phyloP scores from a whole-genome alignment of 2,113 vertebrate species.

The Leucopsar rothschildi region DNA sequence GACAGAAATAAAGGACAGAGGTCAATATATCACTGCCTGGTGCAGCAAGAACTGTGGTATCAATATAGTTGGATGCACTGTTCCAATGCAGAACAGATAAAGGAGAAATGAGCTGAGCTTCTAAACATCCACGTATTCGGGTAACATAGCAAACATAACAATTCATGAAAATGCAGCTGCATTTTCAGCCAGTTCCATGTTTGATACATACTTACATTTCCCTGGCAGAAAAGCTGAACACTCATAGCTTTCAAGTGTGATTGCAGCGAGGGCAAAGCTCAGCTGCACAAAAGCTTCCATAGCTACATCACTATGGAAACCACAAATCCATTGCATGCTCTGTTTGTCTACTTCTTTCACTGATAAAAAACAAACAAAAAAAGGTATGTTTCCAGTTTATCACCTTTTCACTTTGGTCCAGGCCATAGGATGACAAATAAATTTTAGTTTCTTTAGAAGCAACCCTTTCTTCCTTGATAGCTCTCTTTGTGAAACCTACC shows the following conservation, averaged over 20 bases:
- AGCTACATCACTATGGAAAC: constrained; percentile 55
- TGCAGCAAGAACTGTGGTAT: neutral
- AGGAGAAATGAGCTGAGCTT: neutral
- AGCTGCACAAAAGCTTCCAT: neutral
- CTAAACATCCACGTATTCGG: neutral
- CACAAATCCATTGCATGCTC: neutral
- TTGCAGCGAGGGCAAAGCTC: constrained; percentile 1
- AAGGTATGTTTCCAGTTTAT: neutral
- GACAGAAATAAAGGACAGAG: neutral
- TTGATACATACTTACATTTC: neutral
- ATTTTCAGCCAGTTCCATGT: neutral
- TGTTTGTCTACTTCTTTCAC: neutral
- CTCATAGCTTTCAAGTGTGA: neutral
- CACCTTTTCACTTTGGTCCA: neutral
- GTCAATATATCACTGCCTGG: neutral
- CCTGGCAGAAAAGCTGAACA: neutral
- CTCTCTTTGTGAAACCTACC: neutral
- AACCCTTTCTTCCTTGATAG: neutral
- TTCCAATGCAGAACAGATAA: neutral
- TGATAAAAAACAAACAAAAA: neutral
- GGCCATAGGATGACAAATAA: neutral
- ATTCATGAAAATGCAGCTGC: neutral
- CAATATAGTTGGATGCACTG: neutral
- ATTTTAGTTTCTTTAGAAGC: neutral
- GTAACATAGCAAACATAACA: neutral